These are phyloP conservation scores for Girardinus metallicus DNA, from an alignment of 2,797 vertebrate genomes.

Conservation along the genomic window DNA sequence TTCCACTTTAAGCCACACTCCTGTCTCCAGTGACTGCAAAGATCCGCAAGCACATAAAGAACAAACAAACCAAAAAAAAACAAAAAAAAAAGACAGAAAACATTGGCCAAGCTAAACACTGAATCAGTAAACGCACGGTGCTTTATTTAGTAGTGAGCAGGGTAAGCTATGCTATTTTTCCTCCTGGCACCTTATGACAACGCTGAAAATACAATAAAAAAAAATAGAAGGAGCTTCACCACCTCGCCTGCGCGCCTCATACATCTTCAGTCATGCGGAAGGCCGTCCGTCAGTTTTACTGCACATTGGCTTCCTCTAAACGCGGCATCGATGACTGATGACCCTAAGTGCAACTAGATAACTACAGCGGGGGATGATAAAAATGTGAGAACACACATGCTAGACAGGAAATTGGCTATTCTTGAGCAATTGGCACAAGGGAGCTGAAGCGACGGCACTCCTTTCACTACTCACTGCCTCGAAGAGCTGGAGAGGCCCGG, in stretches of 20 bases:
- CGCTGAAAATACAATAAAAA: slow-evolving; percentile 64
- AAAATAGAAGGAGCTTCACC: slow-evolving; percentile 30
- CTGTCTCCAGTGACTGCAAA: neutral
- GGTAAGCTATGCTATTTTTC: slow-evolving; percentile 49
- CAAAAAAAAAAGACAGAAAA: neutral
- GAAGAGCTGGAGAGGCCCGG: slow-evolving; percentile 47
- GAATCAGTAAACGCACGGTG: slow-evolving; percentile 22
- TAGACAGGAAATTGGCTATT: slow-evolving; percentile 79
- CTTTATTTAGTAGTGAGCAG: slow-evolving; percentile 25
- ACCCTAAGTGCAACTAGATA: slow-evolving; percentile 71
- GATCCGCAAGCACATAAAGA: neutral
- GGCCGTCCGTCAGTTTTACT: slow-evolving; percentile 82
- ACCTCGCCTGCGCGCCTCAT: slow-evolving; percentile 57
- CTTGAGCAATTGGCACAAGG: slow-evolving; percentile 73
- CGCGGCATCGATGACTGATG: slow-evolving; percentile 74
- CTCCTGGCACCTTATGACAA: slow-evolving; percentile 51
- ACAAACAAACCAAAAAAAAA: neutral
- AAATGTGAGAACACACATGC: slow-evolving; percentile 79
- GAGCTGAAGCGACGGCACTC: slow-evolving; percentile 68
- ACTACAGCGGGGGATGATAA: slow-evolving; percentile 74
- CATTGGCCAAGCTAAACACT: slow-evolving; percentile 14
- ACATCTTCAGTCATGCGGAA: slow-evolving; percentile 76
- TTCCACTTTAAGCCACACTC: neutral
- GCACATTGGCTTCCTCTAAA: slow-evolving; percentile 74
- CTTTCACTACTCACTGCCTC: slow-evolving; percentile 53